Conservation (phyloP, 2,888 invertebrate species). For the Callinectes sapidus region DNA sequence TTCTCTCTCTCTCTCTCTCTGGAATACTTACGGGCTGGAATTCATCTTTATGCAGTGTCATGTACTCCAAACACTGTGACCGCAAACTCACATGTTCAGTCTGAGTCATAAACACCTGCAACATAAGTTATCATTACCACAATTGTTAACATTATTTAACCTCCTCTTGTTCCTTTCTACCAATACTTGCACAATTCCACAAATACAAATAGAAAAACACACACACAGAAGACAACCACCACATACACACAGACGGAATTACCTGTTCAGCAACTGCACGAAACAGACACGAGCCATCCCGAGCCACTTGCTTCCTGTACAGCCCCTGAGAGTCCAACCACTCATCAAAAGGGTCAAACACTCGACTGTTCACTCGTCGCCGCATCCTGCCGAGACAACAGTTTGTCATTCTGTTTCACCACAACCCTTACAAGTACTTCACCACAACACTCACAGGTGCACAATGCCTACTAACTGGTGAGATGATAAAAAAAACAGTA, state of each 20-base stretch:
- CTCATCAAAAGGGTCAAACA: constrained; percentile 80
- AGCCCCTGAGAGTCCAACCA: constrained; percentile 88
- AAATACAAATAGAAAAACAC: not conserved
- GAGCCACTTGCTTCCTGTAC: constrained; percentile 90
- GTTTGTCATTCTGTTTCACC: not conserved
- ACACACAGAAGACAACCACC: not conserved
- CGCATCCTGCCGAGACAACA: constrained; percentile 60
- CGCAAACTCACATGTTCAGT: constrained; percentile 59
- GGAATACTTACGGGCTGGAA: constrained; percentile 57
- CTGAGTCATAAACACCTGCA: constrained; percentile 63
- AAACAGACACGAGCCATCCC: constrained; percentile 92
- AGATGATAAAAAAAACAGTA: not conserved
- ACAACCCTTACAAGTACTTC: not conserved
- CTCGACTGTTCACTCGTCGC: constrained; percentile 58
- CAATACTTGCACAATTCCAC: not conserved
- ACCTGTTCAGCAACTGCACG: constrained; percentile 89
- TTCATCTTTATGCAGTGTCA: constrained; percentile 59
- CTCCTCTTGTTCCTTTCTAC: not conserved
- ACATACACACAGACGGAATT: not conserved
- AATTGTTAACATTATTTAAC: not conserved
- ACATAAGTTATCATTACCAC: not conserved
- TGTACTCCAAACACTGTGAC: constrained; percentile 55
- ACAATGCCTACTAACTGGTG: not conserved
- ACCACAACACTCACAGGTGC: not conserved
- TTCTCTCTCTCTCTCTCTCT: constrained; percentile 21